Evolutionary conservation across 2,113 vertebrate species (phyloP).

Genomic region (Dasypus novemcinctus): DNA sequence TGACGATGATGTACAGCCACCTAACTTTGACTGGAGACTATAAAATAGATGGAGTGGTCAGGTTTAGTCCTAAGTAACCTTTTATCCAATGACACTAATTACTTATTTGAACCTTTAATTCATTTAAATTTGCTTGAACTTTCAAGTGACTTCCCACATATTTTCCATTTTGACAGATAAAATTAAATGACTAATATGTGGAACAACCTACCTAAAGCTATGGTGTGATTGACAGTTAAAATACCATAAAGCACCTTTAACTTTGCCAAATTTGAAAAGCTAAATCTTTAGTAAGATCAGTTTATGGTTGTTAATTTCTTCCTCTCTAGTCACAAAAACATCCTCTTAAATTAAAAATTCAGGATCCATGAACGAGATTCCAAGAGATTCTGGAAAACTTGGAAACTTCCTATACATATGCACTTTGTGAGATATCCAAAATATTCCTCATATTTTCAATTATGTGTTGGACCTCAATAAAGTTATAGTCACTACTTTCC

Average conservation of each 20-base stretch:
- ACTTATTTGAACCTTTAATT: constrained; percentile 76
- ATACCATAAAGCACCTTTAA: constrained; percentile 10
- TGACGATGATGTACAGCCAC: constrained; percentile 63
- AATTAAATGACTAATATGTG: constrained; percentile 68
- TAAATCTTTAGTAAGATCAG: not conserved
- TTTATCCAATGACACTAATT: constrained; percentile 77
- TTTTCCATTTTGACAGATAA: constrained; percentile 73
- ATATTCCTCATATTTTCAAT: not conserved
- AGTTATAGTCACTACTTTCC: not conserved
- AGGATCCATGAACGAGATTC: not conserved
- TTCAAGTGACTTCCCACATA: constrained; percentile 74
- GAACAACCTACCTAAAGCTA: constrained; percentile 46
- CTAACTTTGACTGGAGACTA: constrained; percentile 63
- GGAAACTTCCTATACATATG: not conserved
- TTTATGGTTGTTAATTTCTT: not conserved
- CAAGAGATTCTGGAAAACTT: not conserved
- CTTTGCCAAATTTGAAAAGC: constrained; percentile 12
- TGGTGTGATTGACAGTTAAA: constrained; percentile 65
- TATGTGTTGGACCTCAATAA: not conserved
- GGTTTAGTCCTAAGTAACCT: constrained; percentile 74
- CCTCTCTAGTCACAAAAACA: not conserved
- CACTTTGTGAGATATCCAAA: not conserved
- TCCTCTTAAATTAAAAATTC: not conserved
- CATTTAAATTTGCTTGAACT: constrained; percentile 78
- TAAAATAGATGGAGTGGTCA: constrained; percentile 76